Evolutionary conservation across 2,888 invertebrate species (phyloP).

Genomic region (Leptinotarsa haldemani): DNA sequence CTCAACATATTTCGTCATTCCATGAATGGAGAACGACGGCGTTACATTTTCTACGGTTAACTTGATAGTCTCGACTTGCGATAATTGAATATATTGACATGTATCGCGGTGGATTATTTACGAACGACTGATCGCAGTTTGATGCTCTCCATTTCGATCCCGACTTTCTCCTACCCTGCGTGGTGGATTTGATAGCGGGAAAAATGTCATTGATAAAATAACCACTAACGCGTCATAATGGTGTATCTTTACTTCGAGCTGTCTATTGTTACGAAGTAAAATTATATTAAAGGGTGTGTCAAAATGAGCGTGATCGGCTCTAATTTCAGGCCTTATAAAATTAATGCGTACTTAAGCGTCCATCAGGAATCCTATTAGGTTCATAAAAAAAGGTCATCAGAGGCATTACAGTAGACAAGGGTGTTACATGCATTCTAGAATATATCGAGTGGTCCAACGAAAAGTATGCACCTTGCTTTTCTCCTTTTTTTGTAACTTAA

Average conservation of each 20-base stretch:
- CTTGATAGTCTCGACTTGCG: background rate
- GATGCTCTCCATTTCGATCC: slow-evolving; percentile 4
- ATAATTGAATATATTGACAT: slow-evolving; percentile 16
- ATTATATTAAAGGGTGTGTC: background rate
- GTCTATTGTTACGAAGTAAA: background rate
- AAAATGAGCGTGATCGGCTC: too few species aligned
- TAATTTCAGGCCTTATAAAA: too few species aligned
- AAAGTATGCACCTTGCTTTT: too few species aligned
- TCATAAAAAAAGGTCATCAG: too few species aligned
- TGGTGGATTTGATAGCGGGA: slow-evolving; percentile 1
- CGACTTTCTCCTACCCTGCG: slow-evolving; percentile 19
- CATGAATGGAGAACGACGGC: background rate
- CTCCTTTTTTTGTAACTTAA: too few species aligned
- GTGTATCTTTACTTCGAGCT: background rate
- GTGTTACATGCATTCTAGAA: too few species aligned
- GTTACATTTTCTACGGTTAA: slow-evolving; percentile 2
- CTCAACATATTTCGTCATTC: background rate
- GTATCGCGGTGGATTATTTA: slow-evolving; percentile 16
- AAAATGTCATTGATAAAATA: slow-evolving; percentile 3
- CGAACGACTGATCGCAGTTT: slow-evolving; percentile 11
- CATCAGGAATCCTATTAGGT: too few species aligned
- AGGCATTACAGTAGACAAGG: too few species aligned
- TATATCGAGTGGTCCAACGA: too few species aligned
- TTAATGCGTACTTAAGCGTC: too few species aligned
- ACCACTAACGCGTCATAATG: background rate